A percentile compares a stretch with the other conserved stretches of the same genome.
Conservation (phyloP, 1,140 invertebrate species). For the Heliconius himera region DNA sequence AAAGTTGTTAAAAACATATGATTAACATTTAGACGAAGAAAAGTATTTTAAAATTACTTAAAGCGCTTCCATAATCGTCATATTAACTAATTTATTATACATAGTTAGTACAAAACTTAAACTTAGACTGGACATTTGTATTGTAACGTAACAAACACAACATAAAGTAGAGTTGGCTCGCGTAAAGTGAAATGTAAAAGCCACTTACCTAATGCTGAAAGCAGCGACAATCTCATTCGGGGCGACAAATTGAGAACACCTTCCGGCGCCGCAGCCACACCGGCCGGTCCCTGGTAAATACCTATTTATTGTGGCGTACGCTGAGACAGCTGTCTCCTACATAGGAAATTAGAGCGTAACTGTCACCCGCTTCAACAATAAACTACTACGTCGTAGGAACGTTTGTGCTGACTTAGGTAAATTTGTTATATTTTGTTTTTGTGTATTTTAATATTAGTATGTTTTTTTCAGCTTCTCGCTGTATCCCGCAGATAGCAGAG, state of each 20-base stretch:
- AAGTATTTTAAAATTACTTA: too few relatives aligned
- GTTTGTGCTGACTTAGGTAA: background rate
- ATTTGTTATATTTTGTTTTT: background rate
- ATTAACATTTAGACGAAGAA: too few relatives aligned
- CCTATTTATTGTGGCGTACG: slow-evolving; percentile 67
- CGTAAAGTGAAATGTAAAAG: slow-evolving; percentile 73
- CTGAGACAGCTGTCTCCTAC: slow-evolving; percentile 64
- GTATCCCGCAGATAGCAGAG: too few relatives aligned
- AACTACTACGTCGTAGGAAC: background rate
- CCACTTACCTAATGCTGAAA: slow-evolving; percentile 72
- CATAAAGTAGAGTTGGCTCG: slow-evolving; percentile 39
- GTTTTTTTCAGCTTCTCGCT: too few relatives aligned
- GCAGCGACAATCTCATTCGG: slow-evolving; percentile 74
- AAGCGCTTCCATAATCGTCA: background rate
- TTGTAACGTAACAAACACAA: background rate
- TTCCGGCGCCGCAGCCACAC: slow-evolving; percentile 63
- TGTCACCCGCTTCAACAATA: slow-evolving; percentile 10
- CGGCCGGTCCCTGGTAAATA: slow-evolving; percentile 60
- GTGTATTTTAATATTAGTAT: too few relatives aligned
- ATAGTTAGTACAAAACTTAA: background rate
- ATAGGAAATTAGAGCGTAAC: slow-evolving; percentile 35
- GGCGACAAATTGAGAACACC: slow-evolving; percentile 76
- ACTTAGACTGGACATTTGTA: background rate
- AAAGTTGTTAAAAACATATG: too few relatives aligned
- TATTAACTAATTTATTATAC: background rate